Evolutionary conservation across 2,888 invertebrate species (phyloP).

Genomic region (Caenorhabditis macrosperma): DNA sequence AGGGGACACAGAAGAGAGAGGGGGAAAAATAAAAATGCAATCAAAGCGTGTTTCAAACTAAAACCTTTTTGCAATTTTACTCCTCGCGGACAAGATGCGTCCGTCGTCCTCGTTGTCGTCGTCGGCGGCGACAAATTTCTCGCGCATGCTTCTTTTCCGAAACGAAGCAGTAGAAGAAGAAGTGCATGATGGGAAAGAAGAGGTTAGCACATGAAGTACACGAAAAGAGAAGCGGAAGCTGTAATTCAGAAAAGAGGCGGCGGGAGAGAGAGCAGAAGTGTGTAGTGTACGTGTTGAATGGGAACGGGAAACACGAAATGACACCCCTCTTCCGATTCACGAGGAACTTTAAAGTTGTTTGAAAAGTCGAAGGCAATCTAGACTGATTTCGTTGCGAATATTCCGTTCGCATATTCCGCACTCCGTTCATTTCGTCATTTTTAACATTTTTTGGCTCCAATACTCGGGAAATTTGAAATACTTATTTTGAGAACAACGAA

Average conservation of each 20-base stretch:
- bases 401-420: too few species aligned
- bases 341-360: neutral
- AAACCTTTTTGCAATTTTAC: constrained; percentile 47
- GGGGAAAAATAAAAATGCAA: constrained; percentile 56
- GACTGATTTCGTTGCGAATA: too few species aligned
- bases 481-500: too few species aligned
- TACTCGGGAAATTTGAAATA: too few species aligned
- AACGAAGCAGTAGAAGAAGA: constrained; percentile 23
- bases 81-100: constrained; percentile 36
- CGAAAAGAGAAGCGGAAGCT: neutral
- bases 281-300: neutral
- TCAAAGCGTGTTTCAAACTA: constrained; percentile 53
- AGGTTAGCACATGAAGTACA: neutral
- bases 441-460: too few species aligned
- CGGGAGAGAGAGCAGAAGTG: neutral
- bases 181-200: constrained; percentile 3
- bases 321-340: constrained; percentile 23
- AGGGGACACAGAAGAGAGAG: neutral
- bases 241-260: neutral
- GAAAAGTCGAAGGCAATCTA: too few species aligned
- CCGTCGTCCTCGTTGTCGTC: too few species aligned
- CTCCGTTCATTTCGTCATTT: too few species aligned
- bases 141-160: neutral
- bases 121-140: constrained; percentile 51
- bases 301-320: constrained; percentile 21